Evolutionary conservation across 2,888 invertebrate genomes (phyloP), one percentile per base, ranked within the genome.

Genomic region (Caenorhabditis wallacei): DNA sequence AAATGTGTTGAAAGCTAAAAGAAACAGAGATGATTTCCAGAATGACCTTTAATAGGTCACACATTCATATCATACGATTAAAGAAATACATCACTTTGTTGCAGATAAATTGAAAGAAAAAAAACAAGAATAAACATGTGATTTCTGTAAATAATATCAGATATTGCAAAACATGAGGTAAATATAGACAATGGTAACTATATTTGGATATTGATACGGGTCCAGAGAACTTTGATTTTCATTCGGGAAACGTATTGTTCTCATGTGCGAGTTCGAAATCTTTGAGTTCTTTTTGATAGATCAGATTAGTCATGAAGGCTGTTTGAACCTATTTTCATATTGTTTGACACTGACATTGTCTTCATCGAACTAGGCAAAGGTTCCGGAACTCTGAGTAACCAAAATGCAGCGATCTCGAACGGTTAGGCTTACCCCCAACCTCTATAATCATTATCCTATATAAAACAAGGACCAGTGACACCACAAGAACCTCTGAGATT

Each of bases 61-160:
- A 69, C 22, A 54, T 18, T 8, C 37, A 26, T 56, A 18, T 56
- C 68, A 69, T n/a, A 35, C 37, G 54, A 53, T 69, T 37, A 26
- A 37, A n/a, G 4, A n/a, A n/a, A n/a, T n/a, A 54, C 26, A 35
- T 46, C 51, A 37, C 35, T 30, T 48, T 18, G n/a, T 51, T 40
- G 51, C 35, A 66, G n/a, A n/a, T n/a, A n/a, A n/a, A n/a, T n/a
- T n/a, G n/a, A 30, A 51, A 61, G 46, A 51, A 64, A 35, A 63
- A 16, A 46, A 26, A 0, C 30, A 51, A 40, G 18, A 59, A 26
- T 56, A 37, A 69, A 54, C 56, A 69, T 69, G 68, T 69, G 56
- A 69, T 69, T 69, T 54, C 68, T n/a, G 53, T 40, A 69, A 54
- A 69, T 69, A 54, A 20, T 37, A n/a, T n/a, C n/a, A n/a, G n/a